A percentile compares a stretch with the other conserved stretches of the same genome.
Evolutionary conservation across 1,140 invertebrate genomes (phyloP).

Genomic region (Wiebesia pumilae): DNA sequence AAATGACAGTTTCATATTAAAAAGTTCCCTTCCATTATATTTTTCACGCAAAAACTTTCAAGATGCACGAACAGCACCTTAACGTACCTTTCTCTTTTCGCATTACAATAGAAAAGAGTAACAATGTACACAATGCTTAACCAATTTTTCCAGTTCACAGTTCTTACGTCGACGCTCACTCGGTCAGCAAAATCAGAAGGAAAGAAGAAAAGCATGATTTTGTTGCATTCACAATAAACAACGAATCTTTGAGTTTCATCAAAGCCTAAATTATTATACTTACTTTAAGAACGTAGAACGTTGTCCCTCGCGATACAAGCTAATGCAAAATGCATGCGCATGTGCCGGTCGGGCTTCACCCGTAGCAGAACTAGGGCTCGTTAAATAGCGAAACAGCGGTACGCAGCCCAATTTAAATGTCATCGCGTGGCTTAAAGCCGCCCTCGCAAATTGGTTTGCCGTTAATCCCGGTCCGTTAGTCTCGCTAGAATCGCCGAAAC

Average conservation of each 20-base stretch:
- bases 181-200: neutral
- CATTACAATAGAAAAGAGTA: neutral
- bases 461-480: conserved; percentile 68
- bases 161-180: neutral
- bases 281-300: neutral
- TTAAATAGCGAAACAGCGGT: conserved; percentile 3
- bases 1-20: no score
- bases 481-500: conserved; percentile 65
- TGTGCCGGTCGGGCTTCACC: no score
- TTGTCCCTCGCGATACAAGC: neutral
- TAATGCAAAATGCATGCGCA: neutral
- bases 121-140: neutral
- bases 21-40: no score
- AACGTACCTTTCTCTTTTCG: neutral
- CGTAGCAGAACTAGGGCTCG: neutral
- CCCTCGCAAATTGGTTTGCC: conserved; percentile 54
- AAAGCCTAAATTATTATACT: neutral
- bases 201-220: neutral
- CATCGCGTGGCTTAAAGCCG: neutral
- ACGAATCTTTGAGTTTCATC: neutral
- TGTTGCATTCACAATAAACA: neutral
- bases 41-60: no score
- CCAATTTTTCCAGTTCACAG: neutral
- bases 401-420: conserved; percentile 25
- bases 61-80: no score